Percentiles rank a stretch among this genome's conserved stretches.
phyloP scores from a whole-genome alignment of 2,888 invertebrate species.

The Agrochola litura region DNA sequence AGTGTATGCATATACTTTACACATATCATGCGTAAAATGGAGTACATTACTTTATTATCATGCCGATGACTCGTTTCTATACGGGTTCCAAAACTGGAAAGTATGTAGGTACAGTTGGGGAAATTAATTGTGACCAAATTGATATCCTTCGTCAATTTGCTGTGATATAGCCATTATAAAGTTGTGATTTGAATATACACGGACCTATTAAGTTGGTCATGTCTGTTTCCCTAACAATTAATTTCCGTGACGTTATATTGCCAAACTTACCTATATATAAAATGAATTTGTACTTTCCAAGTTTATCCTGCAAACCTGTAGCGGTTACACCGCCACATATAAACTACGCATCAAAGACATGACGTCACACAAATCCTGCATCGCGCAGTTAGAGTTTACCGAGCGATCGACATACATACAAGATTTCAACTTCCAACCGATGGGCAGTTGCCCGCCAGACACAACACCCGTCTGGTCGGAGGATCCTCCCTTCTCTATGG shows the following conservation, averaged over 20 bases:
- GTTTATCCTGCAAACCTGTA: too few species aligned
- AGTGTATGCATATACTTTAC: too few species aligned
- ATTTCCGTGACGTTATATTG: neutral
- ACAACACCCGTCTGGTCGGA: too few species aligned
- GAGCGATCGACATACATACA: too few species aligned
- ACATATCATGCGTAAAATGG: neutral
- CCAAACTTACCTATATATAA: neutral
- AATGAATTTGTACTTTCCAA: neutral
- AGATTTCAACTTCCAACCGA: too few species aligned
- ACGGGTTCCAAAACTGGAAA: neutral
- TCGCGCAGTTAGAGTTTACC: too few species aligned
- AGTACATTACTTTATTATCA: neutral
- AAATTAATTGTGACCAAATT: neutral
- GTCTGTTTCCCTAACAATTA: neutral
- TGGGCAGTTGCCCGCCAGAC: too few species aligned
- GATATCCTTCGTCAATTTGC: neutral
- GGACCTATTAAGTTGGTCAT: neutral
- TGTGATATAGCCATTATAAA: neutral
- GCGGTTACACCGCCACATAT: too few species aligned
- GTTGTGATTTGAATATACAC: neutral
- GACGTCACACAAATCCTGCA: too few species aligned
- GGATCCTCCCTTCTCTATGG: too few species aligned
- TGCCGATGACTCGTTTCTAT: neutral
- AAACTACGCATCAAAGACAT: too few species aligned
- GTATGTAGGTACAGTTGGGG: too few species aligned